A percentile compares a stretch with the other conserved stretches of the same genome.
phyloP scores from a whole-genome alignment of 2,113 vertebrate genomes.

The Crotalus tigris region DNA sequence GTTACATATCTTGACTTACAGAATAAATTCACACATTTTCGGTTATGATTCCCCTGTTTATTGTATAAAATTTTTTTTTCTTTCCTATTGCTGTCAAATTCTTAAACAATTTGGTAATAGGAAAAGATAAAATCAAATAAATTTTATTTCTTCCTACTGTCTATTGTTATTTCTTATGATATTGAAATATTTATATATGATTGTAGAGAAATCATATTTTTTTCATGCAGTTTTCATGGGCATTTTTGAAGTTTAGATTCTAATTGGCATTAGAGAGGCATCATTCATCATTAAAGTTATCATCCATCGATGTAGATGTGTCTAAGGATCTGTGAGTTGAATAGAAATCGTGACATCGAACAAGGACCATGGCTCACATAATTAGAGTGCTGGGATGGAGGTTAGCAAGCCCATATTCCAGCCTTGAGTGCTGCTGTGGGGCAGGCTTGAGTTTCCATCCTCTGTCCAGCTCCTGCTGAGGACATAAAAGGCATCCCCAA shows the following conservation, averaged over 20 bases:
- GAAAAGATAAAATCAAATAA: neutral
- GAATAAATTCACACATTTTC: neutral
- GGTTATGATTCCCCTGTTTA: neutral
- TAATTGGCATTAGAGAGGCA: neutral
- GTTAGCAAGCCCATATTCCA: neutral
- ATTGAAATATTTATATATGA: neutral
- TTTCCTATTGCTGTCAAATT: neutral
- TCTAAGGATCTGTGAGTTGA: neutral
- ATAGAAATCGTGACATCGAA: neutral
- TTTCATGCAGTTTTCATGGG: neutral
- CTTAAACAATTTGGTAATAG: neutral
- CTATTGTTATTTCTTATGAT: neutral
- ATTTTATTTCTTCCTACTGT: neutral
- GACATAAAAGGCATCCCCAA: neutral
- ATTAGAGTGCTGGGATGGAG: neutral
- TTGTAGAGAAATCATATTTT: neutral
- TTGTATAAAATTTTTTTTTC: neutral
- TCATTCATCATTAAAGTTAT: neutral
- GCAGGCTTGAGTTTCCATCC: neutral
- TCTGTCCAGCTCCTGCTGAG: neutral
- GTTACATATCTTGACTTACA: neutral
- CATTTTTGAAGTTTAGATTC: neutral
- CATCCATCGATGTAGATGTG: neutral
- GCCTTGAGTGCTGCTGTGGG: neutral
- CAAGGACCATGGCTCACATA: neutral